Evolutionary conservation across 2,797 vertebrate species (phyloP).

Genomic region (Rhinichthys osculus): DNA sequence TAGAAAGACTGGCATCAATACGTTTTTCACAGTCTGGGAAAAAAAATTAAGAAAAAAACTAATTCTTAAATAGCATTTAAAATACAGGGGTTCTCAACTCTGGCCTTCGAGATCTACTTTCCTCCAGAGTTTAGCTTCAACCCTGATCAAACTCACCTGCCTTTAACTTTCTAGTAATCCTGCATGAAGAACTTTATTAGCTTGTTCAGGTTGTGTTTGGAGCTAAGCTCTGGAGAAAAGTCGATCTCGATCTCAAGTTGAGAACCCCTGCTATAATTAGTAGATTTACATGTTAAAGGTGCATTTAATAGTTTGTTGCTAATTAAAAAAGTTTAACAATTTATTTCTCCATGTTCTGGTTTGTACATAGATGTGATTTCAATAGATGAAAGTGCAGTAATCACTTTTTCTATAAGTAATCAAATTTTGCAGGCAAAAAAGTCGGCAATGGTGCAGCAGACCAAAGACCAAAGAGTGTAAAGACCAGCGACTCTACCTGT

Average conservation of each 20-base stretch:
- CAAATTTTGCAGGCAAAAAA: background rate
- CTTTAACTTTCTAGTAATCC: background rate
- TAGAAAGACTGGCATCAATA: background rate
- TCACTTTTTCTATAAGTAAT: background rate
- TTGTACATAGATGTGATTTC: background rate
- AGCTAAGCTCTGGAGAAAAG: too few species aligned
- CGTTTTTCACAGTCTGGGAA: background rate
- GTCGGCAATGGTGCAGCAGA: background rate
- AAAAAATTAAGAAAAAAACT: too few species aligned
- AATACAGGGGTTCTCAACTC: background rate
- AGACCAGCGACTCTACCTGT: too few species aligned
- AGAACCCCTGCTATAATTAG: background rate
- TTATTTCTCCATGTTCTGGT: too few species aligned
- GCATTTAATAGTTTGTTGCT: too few species aligned
- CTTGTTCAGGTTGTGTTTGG: too few species aligned
- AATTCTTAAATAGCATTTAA: background rate
- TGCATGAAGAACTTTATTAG: too few species aligned
- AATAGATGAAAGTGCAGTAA: background rate
- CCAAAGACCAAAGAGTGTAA: too few species aligned
- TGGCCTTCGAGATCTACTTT: background rate
- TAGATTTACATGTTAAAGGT: background rate
- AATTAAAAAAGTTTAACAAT: too few species aligned
- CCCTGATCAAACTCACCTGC: background rate
- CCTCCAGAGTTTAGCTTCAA: background rate
- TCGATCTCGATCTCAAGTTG: too few species aligned